A percentile compares a stretch with the other conserved stretches of the same genome.
Conservation (phyloP, 2,797 vertebrate genomes). For the Urosaurus nigricauda region DNA sequence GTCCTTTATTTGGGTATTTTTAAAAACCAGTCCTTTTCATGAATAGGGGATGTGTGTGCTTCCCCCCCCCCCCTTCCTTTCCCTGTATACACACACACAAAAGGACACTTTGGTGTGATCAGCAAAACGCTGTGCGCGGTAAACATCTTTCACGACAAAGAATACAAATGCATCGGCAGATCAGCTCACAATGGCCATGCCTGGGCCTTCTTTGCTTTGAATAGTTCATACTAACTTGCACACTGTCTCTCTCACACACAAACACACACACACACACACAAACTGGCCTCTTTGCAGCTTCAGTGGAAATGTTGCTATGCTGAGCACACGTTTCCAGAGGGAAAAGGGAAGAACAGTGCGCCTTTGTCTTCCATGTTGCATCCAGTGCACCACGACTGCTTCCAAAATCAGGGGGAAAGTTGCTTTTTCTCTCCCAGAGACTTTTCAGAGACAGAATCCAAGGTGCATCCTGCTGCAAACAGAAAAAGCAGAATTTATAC, state of each 20-base stretch:
- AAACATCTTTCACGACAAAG: slow-evolving; percentile 77
- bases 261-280: no score
- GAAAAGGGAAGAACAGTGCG: background rate
- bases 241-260: no score
- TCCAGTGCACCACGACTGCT: background rate
- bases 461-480: background rate
- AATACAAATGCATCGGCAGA: slow-evolving; percentile 69
- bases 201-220: slow-evolving; percentile 69
- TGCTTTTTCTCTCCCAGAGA: background rate
- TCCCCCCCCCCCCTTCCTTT: background rate
- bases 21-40: slow-evolving; percentile 47
- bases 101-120: slow-evolving; percentile 56
- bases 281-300: background rate
- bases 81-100: background rate
- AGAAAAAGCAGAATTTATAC: background rate
- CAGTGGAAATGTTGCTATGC: background rate
- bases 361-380: slow-evolving; percentile 45
- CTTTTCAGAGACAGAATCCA: background rate
- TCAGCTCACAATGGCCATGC: slow-evolving; percentile 67
- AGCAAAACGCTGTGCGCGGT: slow-evolving; percentile 70
- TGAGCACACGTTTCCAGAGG: slow-evolving; percentile 47
- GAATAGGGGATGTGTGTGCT: slow-evolving; percentile 46
- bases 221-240: slow-evolving; percentile 67
- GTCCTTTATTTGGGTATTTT: slow-evolving; percentile 55
- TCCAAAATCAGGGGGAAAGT: background rate